A percentile compares a stretch with the other conserved stretches of the same genome.
Evolutionary conservation across 2,888 invertebrate genomes (phyloP).

Genomic region (Lasioglossum oenotherae): DNA sequence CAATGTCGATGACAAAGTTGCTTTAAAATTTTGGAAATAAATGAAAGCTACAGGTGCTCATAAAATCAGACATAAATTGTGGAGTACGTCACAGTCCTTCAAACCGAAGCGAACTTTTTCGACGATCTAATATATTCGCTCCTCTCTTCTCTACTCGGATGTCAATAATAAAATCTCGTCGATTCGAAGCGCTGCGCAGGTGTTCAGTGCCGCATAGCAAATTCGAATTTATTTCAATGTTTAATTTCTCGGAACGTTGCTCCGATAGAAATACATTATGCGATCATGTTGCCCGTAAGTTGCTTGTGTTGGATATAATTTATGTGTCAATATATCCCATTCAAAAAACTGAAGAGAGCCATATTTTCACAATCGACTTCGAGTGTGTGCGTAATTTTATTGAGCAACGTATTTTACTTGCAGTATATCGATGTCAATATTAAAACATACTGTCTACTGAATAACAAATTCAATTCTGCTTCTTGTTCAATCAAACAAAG

Average conservation of each 20-base stretch:
- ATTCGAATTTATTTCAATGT: slow-evolving; percentile 27
- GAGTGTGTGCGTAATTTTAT: neutral
- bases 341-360: neutral
- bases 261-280: neutral
- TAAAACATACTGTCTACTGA: too few relatives aligned
- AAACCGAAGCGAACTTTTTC: neutral
- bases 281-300: too few relatives aligned
- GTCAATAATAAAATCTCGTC: slow-evolving; percentile 32
- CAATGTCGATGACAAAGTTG: neutral
- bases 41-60: neutral
- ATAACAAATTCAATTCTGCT: neutral
- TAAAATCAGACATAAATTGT: neutral
- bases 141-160: slow-evolving; percentile 44
- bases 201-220: neutral
- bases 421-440: too few relatives aligned
- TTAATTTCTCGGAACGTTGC: slow-evolving; percentile 1
- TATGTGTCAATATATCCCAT: neutral
- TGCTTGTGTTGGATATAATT: neutral
- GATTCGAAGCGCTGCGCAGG: neutral
- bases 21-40: neutral
- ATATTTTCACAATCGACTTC: neutral
- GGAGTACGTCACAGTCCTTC: neutral
- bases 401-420: too few relatives aligned
- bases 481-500: neutral
- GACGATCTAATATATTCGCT: slow-evolving; percentile 44